Evolutionary conservation across 2,888 invertebrate genomes (phyloP), one percentile per base, ranked within the genome.

Genomic region (Cosmia pyralina): DNA sequence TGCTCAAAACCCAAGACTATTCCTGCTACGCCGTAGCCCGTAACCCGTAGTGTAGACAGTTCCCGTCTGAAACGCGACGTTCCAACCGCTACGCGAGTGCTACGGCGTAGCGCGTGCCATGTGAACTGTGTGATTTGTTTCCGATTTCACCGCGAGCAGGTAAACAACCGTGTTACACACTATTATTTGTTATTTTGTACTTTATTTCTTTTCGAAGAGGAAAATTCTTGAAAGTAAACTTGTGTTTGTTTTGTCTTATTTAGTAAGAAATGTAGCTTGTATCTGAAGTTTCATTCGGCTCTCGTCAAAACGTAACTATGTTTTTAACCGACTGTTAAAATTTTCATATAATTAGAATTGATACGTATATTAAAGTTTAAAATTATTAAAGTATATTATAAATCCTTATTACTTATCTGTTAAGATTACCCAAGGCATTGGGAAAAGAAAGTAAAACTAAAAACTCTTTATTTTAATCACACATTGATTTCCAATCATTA

Each of bases 61-160:
- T 77, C 58, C 59, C 57, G 46, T 0, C 38, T 53, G n/a, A 65
- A 77, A 44, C 69, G 67, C 72, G 19, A 41, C 81, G 82, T 67
- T 53, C 38, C 13, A 8, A 3, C 69, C 63, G 72, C 53, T 77
- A 72, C 52, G 77, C 88, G 74, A 71, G 74, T 59, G 60, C 67
- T 68, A 62, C 48, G 75, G 83, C 84, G 83, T 78, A 75, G 72
- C 57, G 72, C 81, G 69, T 80, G 88, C 86, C 83, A 86, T 87
- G 48, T 76, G 89, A 88, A 80, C 87, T 87, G 85, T 90, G 90
- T 92, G 91, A 94, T 94, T 93, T 92, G 94, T 94, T 92, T 92
- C 91, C 92, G 93, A 92, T 93, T 91, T 88, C 86, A 79, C 82
- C 73, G 73, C 81, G 82, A 79, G 84, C 92, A 92, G 93, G 93